These are phyloP conservation scores for Cloeon dipterum DNA, from an alignment of 2,888 invertebrate species.

Conservation along the genomic window DNA sequence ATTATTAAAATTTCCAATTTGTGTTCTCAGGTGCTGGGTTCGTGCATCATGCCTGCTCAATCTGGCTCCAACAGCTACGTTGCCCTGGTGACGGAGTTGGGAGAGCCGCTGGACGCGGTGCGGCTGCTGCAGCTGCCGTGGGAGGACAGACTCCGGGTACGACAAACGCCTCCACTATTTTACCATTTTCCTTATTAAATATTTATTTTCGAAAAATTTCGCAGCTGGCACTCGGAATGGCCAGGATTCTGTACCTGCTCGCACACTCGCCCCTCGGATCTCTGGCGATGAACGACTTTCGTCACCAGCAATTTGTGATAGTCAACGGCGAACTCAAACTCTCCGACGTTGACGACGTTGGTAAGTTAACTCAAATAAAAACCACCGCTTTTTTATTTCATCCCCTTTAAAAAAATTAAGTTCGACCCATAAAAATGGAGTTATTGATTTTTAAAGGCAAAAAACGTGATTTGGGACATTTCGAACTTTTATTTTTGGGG, in stretches of 20 bases:
- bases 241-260: slow-evolving; percentile 17
- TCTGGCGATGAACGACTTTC: slow-evolving; percentile 21
- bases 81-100: slow-evolving; percentile 19
- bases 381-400: no score
- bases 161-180: neutral
- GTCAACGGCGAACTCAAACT: slow-evolving; percentile 19
- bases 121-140: slow-evolving; percentile 21
- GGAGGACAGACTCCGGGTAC: slow-evolving; percentile 22
- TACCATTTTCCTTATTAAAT: neutral
- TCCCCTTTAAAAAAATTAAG: no score
- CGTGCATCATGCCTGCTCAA: slow-evolving; percentile 18
- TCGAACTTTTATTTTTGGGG: no score
- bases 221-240: slow-evolving; percentile 14
- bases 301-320: slow-evolving; percentile 23
- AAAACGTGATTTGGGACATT: no score
- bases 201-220: no score
- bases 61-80: slow-evolving; percentile 13
- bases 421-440: no score
- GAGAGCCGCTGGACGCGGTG: slow-evolving; percentile 21
- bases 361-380: no score
- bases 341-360: slow-evolving; percentile 23
- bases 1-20: slow-evolving; percentile 2
- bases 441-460: no score
- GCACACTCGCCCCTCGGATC: slow-evolving; percentile 19
- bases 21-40: slow-evolving; percentile 18